Evolutionary conservation across 1,140 invertebrate genomes (phyloP).

Genomic region (Aphaenogaster rudis): DNA sequence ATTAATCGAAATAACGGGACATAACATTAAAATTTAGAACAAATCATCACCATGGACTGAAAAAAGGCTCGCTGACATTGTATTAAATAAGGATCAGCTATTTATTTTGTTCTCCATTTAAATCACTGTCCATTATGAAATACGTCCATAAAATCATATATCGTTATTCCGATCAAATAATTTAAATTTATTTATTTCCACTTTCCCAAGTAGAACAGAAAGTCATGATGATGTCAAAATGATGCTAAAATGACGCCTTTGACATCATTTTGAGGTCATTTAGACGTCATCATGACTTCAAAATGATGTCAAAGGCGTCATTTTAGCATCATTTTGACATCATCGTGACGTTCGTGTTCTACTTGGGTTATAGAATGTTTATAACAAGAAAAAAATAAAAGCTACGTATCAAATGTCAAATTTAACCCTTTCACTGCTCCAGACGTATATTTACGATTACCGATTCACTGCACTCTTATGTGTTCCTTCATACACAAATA

Average conservation of each 20-base stretch:
- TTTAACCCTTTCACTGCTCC: too few species aligned
- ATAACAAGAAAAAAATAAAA: neutral
- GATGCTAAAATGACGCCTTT: too few species aligned
- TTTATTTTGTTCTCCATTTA: neutral
- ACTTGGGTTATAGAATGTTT: neutral
- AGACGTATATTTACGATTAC: too few species aligned
- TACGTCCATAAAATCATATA: constrained; percentile 2
- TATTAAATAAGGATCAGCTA: neutral
- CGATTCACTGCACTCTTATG: too few species aligned
- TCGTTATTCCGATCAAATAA: neutral
- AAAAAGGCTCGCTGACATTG: neutral
- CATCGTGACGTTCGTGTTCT: too few species aligned
- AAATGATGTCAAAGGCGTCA: too few species aligned
- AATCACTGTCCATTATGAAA: neutral
- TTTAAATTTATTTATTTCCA: neutral
- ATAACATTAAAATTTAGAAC: neutral
- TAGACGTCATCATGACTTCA: too few species aligned
- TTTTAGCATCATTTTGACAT: too few species aligned
- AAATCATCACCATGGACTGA: neutral
- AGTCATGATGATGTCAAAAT: too few species aligned
- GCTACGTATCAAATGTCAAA: neutral
- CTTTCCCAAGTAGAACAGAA: too few species aligned
- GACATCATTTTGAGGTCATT: too few species aligned
- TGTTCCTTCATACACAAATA: too few species aligned
- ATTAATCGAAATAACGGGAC: neutral